These are phyloP conservation scores for Drosophila ogumai DNA, from an alignment of 1,140 invertebrate genomes.

Conservation along the genomic window DNA sequence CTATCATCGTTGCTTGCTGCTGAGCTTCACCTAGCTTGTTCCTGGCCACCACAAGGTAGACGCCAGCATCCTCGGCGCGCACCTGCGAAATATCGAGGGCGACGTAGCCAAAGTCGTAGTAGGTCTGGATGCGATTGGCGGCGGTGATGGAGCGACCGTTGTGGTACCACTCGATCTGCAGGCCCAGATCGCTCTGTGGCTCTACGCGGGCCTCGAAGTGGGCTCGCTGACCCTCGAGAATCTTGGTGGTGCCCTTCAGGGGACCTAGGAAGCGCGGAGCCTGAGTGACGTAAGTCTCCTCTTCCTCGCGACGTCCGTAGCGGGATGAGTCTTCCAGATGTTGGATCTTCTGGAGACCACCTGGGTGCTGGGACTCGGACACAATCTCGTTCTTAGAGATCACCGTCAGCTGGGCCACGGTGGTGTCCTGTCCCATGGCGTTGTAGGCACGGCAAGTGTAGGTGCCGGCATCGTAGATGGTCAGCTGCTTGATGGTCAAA, in stretches of 20 bases:
- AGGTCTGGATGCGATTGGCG: slow-evolving; percentile 95
- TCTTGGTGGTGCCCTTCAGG: slow-evolving; percentile 95
- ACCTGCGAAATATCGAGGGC: slow-evolving; percentile 96
- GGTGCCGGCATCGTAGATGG: slow-evolving; percentile 94
- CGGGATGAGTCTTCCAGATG: slow-evolving; percentile 93
- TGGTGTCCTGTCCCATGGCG: slow-evolving; percentile 93
- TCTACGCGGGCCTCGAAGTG: slow-evolving; percentile 98
- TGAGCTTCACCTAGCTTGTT: slow-evolving; percentile 94
- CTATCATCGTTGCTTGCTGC: slow-evolving; percentile 91
- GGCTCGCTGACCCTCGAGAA: slow-evolving; percentile 97
- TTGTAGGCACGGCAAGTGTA: slow-evolving; percentile 97
- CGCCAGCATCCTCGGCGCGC: slow-evolving; percentile 92
- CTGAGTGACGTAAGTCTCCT: slow-evolving; percentile 91
- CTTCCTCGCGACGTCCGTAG: slow-evolving; percentile 88
- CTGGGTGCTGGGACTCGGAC: slow-evolving; percentile 94
- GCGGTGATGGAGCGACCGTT: slow-evolving; percentile 93
- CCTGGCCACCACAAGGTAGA: slow-evolving; percentile 95
- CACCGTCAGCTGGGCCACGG: slow-evolving; percentile 94
- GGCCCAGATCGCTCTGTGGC: slow-evolving; percentile 94
- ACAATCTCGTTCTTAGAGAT: slow-evolving; percentile 94
- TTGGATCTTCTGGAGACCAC: slow-evolving; percentile 95
- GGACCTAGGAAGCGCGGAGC: slow-evolving; percentile 94
- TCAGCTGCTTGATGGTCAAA: slow-evolving; percentile 97
- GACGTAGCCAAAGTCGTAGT: slow-evolving; percentile 98
- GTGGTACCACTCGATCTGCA: slow-evolving; percentile 96